Evolutionary conservation across 2,888 invertebrate genomes (phyloP).

Genomic region (Perdita meconis): DNA sequence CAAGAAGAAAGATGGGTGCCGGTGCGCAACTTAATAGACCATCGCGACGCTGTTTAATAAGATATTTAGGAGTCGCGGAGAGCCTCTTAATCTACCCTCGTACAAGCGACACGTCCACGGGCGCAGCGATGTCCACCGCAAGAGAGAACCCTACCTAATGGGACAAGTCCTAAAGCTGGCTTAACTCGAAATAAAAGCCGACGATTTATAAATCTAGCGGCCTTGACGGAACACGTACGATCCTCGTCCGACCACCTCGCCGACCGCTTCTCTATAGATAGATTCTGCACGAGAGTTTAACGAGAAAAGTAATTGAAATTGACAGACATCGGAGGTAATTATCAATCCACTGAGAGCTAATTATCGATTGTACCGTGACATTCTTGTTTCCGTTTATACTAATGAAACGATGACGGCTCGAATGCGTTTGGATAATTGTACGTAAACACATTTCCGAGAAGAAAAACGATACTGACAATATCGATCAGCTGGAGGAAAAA

Average conservation of each 20-base stretch:
- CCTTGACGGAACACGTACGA: conserved; percentile 63
- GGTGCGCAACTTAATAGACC: conserved; percentile 66
- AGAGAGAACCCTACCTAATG: conserved; percentile 71
- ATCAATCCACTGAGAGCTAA: conserved; percentile 8
- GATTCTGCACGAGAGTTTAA: conserved; percentile 22
- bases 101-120: conserved; percentile 52
- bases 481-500: background rate
- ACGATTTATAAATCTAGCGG: conserved; percentile 78
- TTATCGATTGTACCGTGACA: conserved; percentile 2
- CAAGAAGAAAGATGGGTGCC: background rate
- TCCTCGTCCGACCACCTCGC: conserved; percentile 36
- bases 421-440: background rate
- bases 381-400: too few species aligned
- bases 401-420: background rate
- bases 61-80: conserved; percentile 75
- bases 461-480: conserved; percentile 9
- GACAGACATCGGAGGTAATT: conserved; percentile 9
- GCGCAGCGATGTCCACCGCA: conserved; percentile 42
- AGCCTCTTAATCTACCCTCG: conserved; percentile 73
- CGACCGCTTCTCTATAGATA: conserved; percentile 14
- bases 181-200: conserved; percentile 77
- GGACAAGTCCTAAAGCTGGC: conserved; percentile 77
- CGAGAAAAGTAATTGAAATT: conserved; percentile 44
- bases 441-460: background rate
- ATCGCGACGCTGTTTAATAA: conserved; percentile 73